Base-by-base conservation (phyloP, 64 coral and sea anemone genomes). In the Trachythela sp. region DNA sequence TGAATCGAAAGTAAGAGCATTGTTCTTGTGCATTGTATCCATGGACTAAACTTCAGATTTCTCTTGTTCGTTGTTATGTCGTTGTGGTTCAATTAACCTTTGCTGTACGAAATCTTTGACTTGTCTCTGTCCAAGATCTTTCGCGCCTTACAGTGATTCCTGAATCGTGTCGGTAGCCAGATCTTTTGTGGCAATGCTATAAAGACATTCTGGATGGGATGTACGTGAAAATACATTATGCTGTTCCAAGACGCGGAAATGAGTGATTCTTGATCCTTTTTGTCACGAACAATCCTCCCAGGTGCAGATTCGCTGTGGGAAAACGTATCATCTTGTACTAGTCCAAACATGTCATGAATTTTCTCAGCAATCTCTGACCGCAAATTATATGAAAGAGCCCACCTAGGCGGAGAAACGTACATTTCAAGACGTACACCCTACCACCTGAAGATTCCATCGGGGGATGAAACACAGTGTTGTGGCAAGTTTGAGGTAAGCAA, bases 241-340 rank as follows among this genome's bases (percentile, higher is more conserved):
- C 85, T 93, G 84, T 36, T 84, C 90, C 22, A 84, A 64, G 30
- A n/a, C n/a, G 43, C 40, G 36, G 92, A 48, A 54, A 31, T 70
- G 15, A 94, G 83, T 85, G 70, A 36, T 35, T 48, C 54, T 76
- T 91, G 50, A 87, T 94, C 86, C 40, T 70, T 88, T 3, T 91
- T 91, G n/a, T n/a, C n/a, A n/a, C n/a, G n/a, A n/a, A n/a, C n/a
- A n/a, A n/a, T 85, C 34, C 83, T 91, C 38, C 86, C 89, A 54
- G 86, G 77, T 32, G 88, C 48, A 85, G 85, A 90, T 48, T 94
- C 86, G 54, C 80, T 94, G 37, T 86, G 54, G 9, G 83, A 77
- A 84, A 94, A 91, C 27, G 32, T n/a, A 38, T 94, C 85, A 22
- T 91, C 89, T 86, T 91, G 89, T 27, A 8, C 86, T 31, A 91